Percentiles rank a stretch among this genome's conserved stretches.
phyloP scores from a whole-genome alignment of 2,797 vertebrate species.

The Darevskia nairensis region DNA sequence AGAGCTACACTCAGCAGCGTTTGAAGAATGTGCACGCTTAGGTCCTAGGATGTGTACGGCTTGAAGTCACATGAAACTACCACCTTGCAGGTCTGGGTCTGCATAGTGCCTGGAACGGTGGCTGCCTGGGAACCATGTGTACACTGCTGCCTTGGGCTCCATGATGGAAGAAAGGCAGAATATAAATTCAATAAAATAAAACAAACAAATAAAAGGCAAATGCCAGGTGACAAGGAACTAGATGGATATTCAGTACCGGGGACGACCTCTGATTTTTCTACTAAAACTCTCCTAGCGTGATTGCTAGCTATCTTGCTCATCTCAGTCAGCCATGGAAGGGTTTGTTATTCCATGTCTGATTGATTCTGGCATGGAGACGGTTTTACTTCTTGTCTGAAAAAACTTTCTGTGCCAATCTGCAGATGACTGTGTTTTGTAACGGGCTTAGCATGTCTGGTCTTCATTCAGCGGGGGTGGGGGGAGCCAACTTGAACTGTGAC shows the following conservation, averaged over 20 bases:
- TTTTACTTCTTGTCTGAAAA: slow-evolving; percentile 47
- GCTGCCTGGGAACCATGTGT: no score
- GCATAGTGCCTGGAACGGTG: no score
- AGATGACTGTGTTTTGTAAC: background rate
- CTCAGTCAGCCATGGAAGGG: slow-evolving; percentile 22
- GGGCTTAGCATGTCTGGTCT: slow-evolving; percentile 14
- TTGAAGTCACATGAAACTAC: no score
- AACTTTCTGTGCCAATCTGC: slow-evolving; percentile 28
- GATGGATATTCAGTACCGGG: background rate
- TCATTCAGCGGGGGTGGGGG: slow-evolving; percentile 10
- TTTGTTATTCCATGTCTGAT: background rate
- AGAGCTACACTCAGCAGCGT: no score
- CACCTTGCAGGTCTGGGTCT: no score
- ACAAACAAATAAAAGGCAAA: background rate
- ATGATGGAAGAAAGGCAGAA: no score
- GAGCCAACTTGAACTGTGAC: slow-evolving; percentile 7
- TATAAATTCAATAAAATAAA: background rate
- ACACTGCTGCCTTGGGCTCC: no score
- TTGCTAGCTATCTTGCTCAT: slow-evolving; percentile 36
- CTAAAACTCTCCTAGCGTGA: background rate
- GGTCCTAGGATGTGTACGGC: no score
- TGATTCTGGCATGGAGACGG: slow-evolving; percentile 1
- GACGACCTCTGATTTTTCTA: background rate
- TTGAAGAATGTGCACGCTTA: background rate
- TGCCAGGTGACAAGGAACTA: background rate